Conservation (phyloP, 2,113 vertebrate species). For the Anseranas semipalmata region DNA sequence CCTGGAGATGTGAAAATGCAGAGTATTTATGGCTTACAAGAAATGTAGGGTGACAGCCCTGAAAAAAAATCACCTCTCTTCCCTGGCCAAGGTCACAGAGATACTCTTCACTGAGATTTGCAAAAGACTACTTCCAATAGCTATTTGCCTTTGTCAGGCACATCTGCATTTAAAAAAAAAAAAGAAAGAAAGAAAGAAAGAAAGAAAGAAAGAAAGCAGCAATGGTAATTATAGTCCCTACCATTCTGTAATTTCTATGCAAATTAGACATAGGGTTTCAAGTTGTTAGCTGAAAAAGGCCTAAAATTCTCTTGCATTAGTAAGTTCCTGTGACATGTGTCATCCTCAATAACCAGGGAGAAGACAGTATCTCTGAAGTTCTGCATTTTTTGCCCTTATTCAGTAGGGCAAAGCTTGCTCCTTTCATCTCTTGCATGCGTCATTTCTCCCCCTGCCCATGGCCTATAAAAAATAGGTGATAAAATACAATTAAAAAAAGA, state of each 20-base stretch:
- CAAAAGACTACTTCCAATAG: background rate
- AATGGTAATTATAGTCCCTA: background rate
- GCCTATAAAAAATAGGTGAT: background rate
- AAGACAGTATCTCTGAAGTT: background rate
- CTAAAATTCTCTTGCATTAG: background rate
- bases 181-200: slow-evolving; percentile 23
- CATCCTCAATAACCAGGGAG: background rate
- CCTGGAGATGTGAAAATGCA: background rate
- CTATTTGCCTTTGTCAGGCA: background rate
- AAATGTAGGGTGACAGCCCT: background rate
- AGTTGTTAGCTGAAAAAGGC: slow-evolving; percentile 2
- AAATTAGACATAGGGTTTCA: background rate
- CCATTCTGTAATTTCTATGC: slow-evolving; percentile 17
- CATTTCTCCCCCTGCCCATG: background rate
- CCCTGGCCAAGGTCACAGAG: background rate
- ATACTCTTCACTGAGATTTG: background rate
- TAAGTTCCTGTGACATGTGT: background rate
- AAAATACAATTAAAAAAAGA: background rate
- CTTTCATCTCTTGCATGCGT: background rate
- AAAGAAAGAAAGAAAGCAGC: too few relatives aligned
- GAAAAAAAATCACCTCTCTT: background rate
- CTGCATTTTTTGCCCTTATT: background rate
- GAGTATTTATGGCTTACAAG: background rate
- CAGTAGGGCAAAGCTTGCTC: background rate
- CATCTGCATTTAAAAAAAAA: background rate